Evolutionary conservation across 2,113 vertebrate genomes (phyloP), one percentile per base, ranked within the genome.

Genomic region (Lathamus discolor): DNA sequence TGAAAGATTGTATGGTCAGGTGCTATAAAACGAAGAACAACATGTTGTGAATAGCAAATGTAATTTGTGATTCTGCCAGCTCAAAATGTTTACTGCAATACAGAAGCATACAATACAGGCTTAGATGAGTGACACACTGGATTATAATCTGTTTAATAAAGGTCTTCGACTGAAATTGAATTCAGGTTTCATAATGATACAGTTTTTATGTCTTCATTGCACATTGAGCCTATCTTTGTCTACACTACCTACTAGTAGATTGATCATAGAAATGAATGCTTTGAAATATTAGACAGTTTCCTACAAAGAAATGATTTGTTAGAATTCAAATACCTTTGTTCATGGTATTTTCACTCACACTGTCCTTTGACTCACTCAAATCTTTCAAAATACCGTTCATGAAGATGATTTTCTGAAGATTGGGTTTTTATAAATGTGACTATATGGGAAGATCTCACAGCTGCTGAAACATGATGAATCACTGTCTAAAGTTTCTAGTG

Each of bases 111-210:
- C 3, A 22, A 41, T 62, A 87, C 61, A 86, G 62, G 64, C 61
- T 69, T 62, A 73, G 66, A 78, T 79, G 95, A 92, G 76, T 92
- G 92, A 66, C 79, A 84, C 48, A 73, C 39, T 82, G 92, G 87
- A 91, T 95, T 44, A 51, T 92, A 95, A 97, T 94, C 95, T 95
- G 62, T 80, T 96, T 93, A 97, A 97, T 95, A 93, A 95, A 91
- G 80, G 75, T 83, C 77, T 94, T 93, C 7, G 23, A 73, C 83
- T 90, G 48, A 93, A 88, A 96, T 66, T 95, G 78, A 89, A 77
- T 89, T 74, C 85, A 74, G 72, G 74, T 88, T 96, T 95, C 88
- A 62, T 93, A 93, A 88, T 82, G 67, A 24, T 92, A 25, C 4
- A 73, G 69, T 52, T 96, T 90, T 93, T 72, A 89, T 86, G 90